Base-by-base conservation (phyloP, 2,797 vertebrate species). In the Decapterus maruadsi region DNA sequence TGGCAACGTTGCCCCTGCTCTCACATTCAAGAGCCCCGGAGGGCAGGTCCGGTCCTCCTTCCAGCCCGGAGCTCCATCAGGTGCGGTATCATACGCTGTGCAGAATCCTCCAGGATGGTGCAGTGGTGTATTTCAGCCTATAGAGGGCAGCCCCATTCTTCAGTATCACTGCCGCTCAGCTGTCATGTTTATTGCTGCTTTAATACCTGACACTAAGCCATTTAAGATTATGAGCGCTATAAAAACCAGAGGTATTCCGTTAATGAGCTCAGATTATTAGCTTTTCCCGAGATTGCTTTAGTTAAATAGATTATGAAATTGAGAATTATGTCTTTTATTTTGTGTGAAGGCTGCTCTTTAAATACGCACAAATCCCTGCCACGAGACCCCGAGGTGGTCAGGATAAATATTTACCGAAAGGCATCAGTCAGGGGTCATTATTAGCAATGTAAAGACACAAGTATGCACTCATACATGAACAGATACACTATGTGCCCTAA, bases 1-100 rank as follows among this genome's bases (percentile, higher is more conserved):
- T 80, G 72, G 95, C 13, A 93, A 84, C 46, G 50, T 87, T 1
- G 1, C 71, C 0, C 63, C 96, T 11, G 86, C 91, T 0, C 34
- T 96, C 0, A 67, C 85, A 0, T 94, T 93, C 87, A 97, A 95
- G 85, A 93, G 94, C n/a, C 10, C 76, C 0, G 86, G 85, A 31
- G 65, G 91, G 59, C 82, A 90, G 7, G 85, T 68, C 1, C 97
- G 95, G 80, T 78, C 93, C 0, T 77, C 91, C 76, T 95, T 90
- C 95, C 95, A 94, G 36, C 81, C 90, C 22, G 83, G 93, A 46
- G 93, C 58, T 72, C 91, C 87, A 86, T 56, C 96, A 97, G 97
- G 97, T 98, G 96, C 0, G 73, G 46, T 34, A 46, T 63, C 65
- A 62, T 40, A 9, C 9, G 9, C 46, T 54, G 6, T 20, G 8